phyloP scores from a whole-genome alignment of 2,888 invertebrate genomes.

The Spialia ferax region DNA sequence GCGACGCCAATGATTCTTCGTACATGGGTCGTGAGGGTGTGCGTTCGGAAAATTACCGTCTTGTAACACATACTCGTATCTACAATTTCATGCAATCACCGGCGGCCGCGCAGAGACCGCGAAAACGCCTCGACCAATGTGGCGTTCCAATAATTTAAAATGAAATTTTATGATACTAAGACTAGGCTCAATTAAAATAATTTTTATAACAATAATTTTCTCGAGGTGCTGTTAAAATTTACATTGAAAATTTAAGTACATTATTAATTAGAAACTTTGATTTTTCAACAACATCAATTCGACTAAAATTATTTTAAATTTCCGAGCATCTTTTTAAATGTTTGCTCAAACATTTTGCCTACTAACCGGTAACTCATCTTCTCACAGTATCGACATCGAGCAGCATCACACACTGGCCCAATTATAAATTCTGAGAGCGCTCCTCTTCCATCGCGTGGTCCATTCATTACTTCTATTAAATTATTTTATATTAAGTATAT shows the following conservation, averaged over 20 bases:
- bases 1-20: constrained; percentile 57
- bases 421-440: constrained; percentile 82
- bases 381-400: constrained; percentile 35
- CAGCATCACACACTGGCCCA: constrained; percentile 73
- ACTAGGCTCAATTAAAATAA: constrained; percentile 84
- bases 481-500: constrained; percentile 70
- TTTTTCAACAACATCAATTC: constrained; percentile 85
- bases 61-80: constrained; percentile 48
- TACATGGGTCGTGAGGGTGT: constrained; percentile 59
- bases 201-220: constrained; percentile 71
- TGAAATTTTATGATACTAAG: constrained; percentile 80
- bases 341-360: constrained; percentile 82
- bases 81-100: constrained; percentile 54
- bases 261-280: constrained; percentile 84
- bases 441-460: constrained; percentile 78
- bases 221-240: constrained; percentile 82
- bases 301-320: constrained; percentile 79
- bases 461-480: constrained; percentile 76
- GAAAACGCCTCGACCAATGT: constrained; percentile 54
- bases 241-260: constrained; percentile 85
- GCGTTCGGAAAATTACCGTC: constrained; percentile 60
- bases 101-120: constrained; percentile 42
- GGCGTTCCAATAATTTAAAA: constrained; percentile 66
- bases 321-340: constrained; percentile 84
- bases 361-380: constrained; percentile 76